phyloP scores from a whole-genome alignment of 2,113 vertebrate species.

The Panurus biarmicus region DNA sequence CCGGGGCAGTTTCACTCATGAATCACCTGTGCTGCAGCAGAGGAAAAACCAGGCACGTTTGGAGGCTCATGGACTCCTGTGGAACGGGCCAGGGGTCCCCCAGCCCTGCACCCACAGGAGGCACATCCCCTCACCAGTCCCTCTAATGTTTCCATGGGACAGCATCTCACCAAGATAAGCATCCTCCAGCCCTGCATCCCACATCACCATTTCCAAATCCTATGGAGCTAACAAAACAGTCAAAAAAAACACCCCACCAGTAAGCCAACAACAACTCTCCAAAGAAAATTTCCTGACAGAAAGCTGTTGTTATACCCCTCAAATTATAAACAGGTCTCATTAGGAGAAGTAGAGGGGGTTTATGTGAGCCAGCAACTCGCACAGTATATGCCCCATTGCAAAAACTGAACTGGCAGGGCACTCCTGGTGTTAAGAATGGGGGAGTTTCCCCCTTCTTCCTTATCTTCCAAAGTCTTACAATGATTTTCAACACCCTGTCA shows the following conservation, averaged over 20 bases:
- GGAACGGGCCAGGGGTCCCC: not conserved
- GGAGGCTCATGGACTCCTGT: not conserved
- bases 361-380: not conserved
- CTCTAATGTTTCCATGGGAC: accelerated
- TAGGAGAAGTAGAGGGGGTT: not conserved
- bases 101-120: not conserved
- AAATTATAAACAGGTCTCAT: not conserved
- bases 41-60: not conserved
- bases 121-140: not conserved
- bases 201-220: not conserved
- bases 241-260: accelerated
- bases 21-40: constrained; percentile 6
- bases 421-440: not conserved
- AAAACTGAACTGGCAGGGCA: not conserved
- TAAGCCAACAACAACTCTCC: not conserved
- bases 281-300: not conserved
- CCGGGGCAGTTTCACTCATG: not conserved
- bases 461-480: not conserved
- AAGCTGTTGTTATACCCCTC: not conserved
- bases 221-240: not conserved
- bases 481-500: not conserved
- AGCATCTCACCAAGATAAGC: not conserved
- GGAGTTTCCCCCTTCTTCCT: not conserved
- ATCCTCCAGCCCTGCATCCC: not conserved
- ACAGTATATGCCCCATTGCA: not conserved